Evolutionary conservation across 1,140 invertebrate species (phyloP), one percentile per base, ranked within the genome.

Genomic region (Scylla paramamosain): DNA sequence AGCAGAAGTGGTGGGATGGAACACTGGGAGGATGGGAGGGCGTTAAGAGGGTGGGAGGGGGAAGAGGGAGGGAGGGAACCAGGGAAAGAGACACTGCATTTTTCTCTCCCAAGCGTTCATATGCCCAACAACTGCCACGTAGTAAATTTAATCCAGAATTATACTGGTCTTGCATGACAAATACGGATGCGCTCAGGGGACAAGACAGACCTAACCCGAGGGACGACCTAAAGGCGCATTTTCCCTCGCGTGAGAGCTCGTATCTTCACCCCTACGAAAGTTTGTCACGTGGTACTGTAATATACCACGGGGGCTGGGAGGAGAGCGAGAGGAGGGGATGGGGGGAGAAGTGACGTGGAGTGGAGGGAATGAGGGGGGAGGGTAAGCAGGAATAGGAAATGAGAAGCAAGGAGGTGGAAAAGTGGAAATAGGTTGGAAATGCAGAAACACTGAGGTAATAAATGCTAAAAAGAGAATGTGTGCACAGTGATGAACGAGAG

Each of bases 121-220:
- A 94, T 91, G 67, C 88, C 89, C 89, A 84, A 59, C 59, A 91
- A 91, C n/a, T 82, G 39, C 82, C 67, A 82, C 46, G 59, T 32
- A 82, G 88, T 91, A 91, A 94, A 94, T 94, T 94, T 90, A 90
- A 94, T 91, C 93, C 91, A 84, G 87, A 94, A 94, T 91, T 94
- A 94, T 84, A 91, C 88, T 31, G 83, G 67, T 77, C 67, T 31
- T 90, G 93, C 77, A 91, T 94, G 93, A 94, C 67, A 94, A 91
- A 94, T 91, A 91, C 67, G 89, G 46, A 91, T 32, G 92, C 84
- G 39, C 32, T 28, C 32, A 32, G 83, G 52, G 77, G 77, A 88
- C 39, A 87, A 88, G 92, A 93, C 84, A 86, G 92, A 93, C 83
- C 82, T 93, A 93, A 93, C 31, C 77, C 67, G 52, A 20, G 48